Evolutionary conservation across 1,140 invertebrate species (phyloP).

Genomic region (Dufourea novaeangliae): DNA sequence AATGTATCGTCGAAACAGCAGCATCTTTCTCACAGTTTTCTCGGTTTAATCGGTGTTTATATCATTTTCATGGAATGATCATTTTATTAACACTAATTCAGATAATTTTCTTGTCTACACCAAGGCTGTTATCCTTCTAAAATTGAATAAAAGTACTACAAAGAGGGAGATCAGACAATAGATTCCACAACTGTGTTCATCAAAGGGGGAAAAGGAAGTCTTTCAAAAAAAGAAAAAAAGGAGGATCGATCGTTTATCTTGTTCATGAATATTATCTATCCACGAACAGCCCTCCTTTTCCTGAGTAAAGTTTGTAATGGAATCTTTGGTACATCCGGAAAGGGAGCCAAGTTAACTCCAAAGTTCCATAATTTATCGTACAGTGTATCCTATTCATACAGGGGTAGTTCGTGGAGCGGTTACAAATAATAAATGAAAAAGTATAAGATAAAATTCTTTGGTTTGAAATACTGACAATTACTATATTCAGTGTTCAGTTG

Average conservation of each 20-base stretch:
- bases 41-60: not conserved
- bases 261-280: constrained; percentile 19
- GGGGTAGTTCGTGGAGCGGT: not conserved
- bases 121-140: not conserved
- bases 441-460: not conserved
- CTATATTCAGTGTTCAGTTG: too few relatives aligned
- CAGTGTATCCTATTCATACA: not conserved
- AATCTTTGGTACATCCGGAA: not conserved
- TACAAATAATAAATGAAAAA: not conserved
- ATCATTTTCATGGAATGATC: not conserved
- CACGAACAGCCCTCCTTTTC: not conserved
- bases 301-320: not conserved
- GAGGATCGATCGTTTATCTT: not conserved
- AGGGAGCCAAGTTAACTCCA: not conserved
- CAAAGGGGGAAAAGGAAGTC: not conserved
- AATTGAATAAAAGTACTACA: not conserved
- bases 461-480: too few relatives aligned
- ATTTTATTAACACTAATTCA: not conserved
- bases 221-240: not conserved
- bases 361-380: not conserved
- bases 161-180: not conserved
- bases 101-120: not conserved
- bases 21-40: not conserved
- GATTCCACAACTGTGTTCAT: not conserved
- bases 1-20: constrained; percentile 7